A percentile compares a stretch with the other conserved stretches of the same genome.
These are phyloP conservation scores for Patella caerulea DNA, from an alignment of 2,888 invertebrate species.

Conservation along the genomic window DNA sequence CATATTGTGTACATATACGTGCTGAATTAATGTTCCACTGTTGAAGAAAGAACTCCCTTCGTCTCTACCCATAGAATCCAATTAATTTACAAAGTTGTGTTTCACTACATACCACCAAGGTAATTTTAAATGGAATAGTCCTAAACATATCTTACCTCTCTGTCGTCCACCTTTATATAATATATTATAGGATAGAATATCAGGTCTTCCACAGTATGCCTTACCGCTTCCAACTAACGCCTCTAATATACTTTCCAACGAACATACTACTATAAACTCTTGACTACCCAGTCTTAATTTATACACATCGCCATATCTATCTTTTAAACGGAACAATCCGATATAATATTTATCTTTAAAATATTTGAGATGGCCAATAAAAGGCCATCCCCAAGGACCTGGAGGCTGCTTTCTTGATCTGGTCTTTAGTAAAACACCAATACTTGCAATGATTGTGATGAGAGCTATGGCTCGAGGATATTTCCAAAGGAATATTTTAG, in stretches of 20 bases:
- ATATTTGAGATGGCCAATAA: constrained; percentile 46
- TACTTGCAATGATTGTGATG: constrained; percentile 29
- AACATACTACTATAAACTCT: constrained; percentile 50
- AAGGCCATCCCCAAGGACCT: constrained; percentile 49
- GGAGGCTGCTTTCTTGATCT: constrained; percentile 39
- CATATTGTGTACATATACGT: too few species aligned
- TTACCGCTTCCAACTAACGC: constrained; percentile 44
- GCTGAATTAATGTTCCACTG: too few species aligned
- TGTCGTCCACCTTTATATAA: constrained; percentile 48
- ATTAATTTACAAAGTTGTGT: too few species aligned
- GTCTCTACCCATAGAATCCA: too few species aligned
- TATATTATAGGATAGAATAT: constrained; percentile 35
- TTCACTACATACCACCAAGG: too few species aligned
- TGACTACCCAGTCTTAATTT: constrained; percentile 48
- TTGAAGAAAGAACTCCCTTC: too few species aligned
- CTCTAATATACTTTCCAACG: constrained; percentile 51
- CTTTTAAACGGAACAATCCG: constrained; percentile 46
- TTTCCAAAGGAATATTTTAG: background rate
- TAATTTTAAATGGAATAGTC: too few species aligned
- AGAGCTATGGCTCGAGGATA: background rate
- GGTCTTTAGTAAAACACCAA: constrained; percentile 40
- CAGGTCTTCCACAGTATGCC: constrained; percentile 46
- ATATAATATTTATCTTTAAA: constrained; percentile 45
- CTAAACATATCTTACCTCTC: constrained; percentile 34
- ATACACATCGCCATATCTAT: constrained; percentile 55